Conservation (phyloP, 2,888 invertebrate species). For the Dusona sp. region DNA sequence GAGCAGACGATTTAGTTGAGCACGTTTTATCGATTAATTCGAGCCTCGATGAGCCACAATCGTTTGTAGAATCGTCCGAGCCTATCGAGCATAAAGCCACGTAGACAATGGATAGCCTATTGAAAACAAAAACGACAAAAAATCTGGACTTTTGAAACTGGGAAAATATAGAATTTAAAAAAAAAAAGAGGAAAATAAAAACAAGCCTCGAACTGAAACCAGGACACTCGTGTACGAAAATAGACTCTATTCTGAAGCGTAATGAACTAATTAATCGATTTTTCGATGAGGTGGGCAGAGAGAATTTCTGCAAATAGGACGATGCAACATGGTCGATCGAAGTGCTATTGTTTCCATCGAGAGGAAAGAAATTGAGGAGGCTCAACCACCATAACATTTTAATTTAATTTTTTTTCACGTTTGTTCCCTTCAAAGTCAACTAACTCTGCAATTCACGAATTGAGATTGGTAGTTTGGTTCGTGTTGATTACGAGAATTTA, state of each 20-base stretch:
- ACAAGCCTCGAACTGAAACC: conserved; percentile 25
- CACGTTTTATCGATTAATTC: conserved; percentile 63
- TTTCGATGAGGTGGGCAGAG: conserved; percentile 41
- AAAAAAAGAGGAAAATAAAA: conserved; percentile 32
- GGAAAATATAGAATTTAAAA: conserved; percentile 11
- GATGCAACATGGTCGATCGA: conserved; percentile 37
- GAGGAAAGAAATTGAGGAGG: not conserved
- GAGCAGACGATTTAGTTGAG: conserved; percentile 25
- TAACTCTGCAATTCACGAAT: conserved; percentile 24
- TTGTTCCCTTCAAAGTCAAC: not conserved
- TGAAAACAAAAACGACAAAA: conserved; percentile 25
- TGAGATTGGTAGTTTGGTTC: conserved; percentile 30
- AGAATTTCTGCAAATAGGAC: conserved; percentile 45
- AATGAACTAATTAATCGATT: conserved; percentile 68
- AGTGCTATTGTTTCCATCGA: conserved; percentile 24
- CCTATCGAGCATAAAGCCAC: conserved; percentile 32
- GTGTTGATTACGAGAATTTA: conserved; percentile 43
- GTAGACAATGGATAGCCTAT: conserved; percentile 42
- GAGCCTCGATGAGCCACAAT: conserved; percentile 51
- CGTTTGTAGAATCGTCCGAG: conserved; percentile 42
- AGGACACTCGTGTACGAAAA: conserved; percentile 50
- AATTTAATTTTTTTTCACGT: conserved; percentile 9
- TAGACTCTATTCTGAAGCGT: conserved; percentile 60
- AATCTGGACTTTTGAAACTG: conserved; percentile 25
- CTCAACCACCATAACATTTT: not conserved